These are phyloP conservation scores for Trachelus iudaicus DNA, from an alignment of 2,888 invertebrate genomes.

Conservation along the genomic window DNA sequence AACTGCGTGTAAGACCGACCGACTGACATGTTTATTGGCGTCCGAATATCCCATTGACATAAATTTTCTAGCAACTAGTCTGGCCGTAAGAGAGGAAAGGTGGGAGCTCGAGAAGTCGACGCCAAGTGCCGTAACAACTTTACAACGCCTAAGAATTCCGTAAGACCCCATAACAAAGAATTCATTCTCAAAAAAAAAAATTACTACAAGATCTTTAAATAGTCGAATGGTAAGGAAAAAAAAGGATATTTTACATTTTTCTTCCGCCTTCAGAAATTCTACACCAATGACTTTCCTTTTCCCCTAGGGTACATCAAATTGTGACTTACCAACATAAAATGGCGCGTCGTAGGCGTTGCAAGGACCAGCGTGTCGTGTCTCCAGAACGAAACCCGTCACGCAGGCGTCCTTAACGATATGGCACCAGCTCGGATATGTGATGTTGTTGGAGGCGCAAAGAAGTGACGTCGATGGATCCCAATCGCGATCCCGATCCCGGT, in stretches of 20 bases:
- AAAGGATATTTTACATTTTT: too few relatives aligned
- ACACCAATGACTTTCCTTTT: too few relatives aligned
- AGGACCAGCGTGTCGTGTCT: conserved; percentile 75
- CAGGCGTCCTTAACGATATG: conserved; percentile 84
- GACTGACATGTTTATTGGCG: conserved; percentile 5
- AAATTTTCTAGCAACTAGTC: conserved; percentile 7
- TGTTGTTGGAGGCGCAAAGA: conserved; percentile 79
- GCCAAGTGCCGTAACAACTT: too few relatives aligned
- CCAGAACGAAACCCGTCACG: conserved; percentile 76
- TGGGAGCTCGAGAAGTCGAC: too few relatives aligned
- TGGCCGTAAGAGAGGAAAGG: too few relatives aligned
- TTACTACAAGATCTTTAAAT: background rate
- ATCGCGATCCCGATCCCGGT: conserved; percentile 51
- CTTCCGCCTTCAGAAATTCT: too few relatives aligned
- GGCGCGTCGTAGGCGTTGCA: conserved; percentile 66
- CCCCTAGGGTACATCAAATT: background rate
- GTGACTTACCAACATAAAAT: conserved; percentile 34
- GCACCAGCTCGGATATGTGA: conserved; percentile 82
- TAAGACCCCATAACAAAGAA: background rate
- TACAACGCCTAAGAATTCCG: background rate
- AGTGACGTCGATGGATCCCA: conserved; percentile 53
- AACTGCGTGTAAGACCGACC: conserved; percentile 3
- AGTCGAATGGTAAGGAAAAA: background rate
- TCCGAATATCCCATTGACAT: background rate
- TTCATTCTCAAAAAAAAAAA: too few relatives aligned